phyloP scores from a whole-genome alignment of 1,140 invertebrate genomes.

The Macrocentrus cingulum region DNA sequence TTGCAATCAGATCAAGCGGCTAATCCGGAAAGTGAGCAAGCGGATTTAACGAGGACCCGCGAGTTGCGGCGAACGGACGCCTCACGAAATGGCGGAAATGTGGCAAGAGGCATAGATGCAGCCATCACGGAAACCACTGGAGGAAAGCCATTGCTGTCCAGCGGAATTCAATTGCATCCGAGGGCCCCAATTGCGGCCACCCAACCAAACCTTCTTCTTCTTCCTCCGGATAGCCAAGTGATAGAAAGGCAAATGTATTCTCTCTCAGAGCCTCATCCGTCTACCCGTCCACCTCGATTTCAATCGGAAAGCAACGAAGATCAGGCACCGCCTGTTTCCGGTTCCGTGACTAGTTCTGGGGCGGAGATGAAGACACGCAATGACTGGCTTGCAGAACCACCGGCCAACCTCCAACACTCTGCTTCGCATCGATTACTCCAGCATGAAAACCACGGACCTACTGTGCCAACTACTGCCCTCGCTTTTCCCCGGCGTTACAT shows the following conservation, averaged over 20 bases:
- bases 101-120: conserved; percentile 21
- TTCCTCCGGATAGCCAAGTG: background rate
- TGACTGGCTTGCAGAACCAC: background rate
- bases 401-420: background rate
- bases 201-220: background rate
- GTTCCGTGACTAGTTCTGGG: background rate
- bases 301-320: conserved; percentile 15
- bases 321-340: conserved; percentile 13
- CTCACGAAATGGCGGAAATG: conserved; percentile 7
- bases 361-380: background rate
- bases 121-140: conserved; percentile 17
- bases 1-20: conserved; percentile 26
- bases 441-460: background rate
- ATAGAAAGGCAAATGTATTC: conserved; percentile 15
- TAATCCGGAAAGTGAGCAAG: conserved; percentile 17
- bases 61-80: background rate
- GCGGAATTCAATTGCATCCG: conserved; percentile 7
- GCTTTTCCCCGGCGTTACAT: conserved; percentile 40
- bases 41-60: conserved; percentile 9
- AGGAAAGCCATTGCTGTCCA: background rate
- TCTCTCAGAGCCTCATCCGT: conserved; percentile 11
- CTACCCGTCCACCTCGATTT: conserved; percentile 14
- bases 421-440: conserved; percentile 17
- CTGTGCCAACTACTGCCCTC: conserved; percentile 26
- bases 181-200: background rate